Percentiles rank a stretch among this genome's conserved stretches.
phyloP scores from a whole-genome alignment of 1,140 invertebrate genomes.

The Atopsyche davidsoni region DNA sequence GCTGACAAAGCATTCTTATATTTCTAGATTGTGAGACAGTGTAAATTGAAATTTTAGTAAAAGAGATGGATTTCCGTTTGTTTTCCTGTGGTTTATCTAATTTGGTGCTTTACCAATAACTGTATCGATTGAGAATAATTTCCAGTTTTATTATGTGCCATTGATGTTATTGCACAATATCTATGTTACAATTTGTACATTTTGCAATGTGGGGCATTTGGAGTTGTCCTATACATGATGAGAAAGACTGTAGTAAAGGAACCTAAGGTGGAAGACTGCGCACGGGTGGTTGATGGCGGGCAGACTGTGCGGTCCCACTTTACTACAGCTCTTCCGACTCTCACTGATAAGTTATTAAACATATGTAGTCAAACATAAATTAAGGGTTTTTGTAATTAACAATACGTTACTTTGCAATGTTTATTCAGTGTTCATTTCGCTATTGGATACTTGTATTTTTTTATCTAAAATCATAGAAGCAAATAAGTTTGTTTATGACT shows the following conservation, averaged over 20 bases:
- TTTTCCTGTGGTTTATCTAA: no score
- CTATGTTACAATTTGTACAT: slow-evolving; percentile 46
- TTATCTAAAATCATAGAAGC: slow-evolving; percentile 29
- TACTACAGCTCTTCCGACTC: slow-evolving; percentile 17
- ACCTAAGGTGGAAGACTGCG: no score
- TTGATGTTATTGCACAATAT: slow-evolving; percentile 27
- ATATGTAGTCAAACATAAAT: slow-evolving; percentile 29
- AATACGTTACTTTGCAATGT: slow-evolving; percentile 29
- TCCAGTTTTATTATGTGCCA: slow-evolving; percentile 26
- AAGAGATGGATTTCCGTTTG: no score
- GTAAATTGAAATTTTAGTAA: no score
- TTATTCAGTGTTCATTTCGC: slow-evolving; percentile 30
- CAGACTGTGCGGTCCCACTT: no score
- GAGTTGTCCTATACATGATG: background rate
- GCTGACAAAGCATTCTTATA: no score
- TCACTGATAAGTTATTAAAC: slow-evolving; percentile 18
- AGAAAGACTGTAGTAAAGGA: slow-evolving; percentile 10
- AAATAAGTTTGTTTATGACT: slow-evolving; percentile 29
- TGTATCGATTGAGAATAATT: slow-evolving; percentile 17
- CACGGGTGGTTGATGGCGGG: no score
- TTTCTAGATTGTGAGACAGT: no score
- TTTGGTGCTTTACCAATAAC: slow-evolving; percentile 24
- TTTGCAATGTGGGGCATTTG: slow-evolving; percentile 15
- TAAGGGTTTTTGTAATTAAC: slow-evolving; percentile 30
- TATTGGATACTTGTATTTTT: slow-evolving; percentile 31